Conservation (phyloP, 2,797 vertebrate species). For the Coranthus polyacanthus region DNA sequence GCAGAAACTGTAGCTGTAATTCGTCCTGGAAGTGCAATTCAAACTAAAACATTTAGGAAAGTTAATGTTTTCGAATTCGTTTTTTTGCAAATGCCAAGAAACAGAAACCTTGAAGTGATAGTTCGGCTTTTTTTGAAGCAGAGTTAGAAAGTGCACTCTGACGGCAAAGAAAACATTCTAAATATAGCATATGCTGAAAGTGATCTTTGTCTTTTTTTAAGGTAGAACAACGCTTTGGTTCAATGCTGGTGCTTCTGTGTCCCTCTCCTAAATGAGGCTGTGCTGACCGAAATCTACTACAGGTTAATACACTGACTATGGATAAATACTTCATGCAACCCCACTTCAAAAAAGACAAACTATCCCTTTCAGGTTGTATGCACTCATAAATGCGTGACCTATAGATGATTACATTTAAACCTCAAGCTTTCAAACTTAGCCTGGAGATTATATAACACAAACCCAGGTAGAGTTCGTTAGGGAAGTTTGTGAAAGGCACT, state of each 20-base stretch:
- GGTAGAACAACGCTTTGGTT: too few species aligned
- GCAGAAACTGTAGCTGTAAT: neutral
- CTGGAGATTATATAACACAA: conserved; percentile 44
- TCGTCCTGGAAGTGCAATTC: conserved; percentile 8
- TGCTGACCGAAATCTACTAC: too few species aligned
- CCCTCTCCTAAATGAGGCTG: too few species aligned
- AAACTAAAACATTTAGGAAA: conserved; percentile 1
- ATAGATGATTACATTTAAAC: conserved; percentile 37
- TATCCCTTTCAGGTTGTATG: too few species aligned
- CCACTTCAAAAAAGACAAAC: too few species aligned
- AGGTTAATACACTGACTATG: too few species aligned
- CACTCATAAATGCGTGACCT: conserved; percentile 16
- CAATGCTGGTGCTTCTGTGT: too few species aligned
- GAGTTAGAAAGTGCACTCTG: neutral
- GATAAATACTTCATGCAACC: too few species aligned
- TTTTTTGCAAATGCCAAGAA: conserved; percentile 26
- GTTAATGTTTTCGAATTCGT: conserved; percentile 14
- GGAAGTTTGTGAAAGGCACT: conserved; percentile 56
- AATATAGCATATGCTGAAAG: too few species aligned
- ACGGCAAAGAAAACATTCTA: too few species aligned
- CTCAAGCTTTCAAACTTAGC: conserved; percentile 26
- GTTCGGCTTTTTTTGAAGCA: neutral
- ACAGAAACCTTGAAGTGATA: neutral
- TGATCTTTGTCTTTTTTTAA: too few species aligned
- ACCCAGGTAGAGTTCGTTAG: conserved; percentile 40